Evolutionary conservation across 2,888 invertebrate species (phyloP).

Genomic region (Frankliniella fusca): DNA sequence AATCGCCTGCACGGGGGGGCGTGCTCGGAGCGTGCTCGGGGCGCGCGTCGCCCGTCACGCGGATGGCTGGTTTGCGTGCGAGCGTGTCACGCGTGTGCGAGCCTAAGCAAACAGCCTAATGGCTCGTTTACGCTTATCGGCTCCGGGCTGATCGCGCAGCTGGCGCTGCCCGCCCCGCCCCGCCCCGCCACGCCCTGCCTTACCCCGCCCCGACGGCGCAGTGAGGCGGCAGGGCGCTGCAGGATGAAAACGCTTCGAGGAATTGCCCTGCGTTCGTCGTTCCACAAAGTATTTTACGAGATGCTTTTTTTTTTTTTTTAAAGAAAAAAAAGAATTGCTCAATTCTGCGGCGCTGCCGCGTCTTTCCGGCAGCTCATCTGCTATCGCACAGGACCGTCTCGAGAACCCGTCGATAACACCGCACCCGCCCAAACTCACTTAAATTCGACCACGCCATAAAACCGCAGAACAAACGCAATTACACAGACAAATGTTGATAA

Average conservation of each 20-base stretch:
- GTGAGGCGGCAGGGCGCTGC: not conserved
- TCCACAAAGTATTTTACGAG: no score
- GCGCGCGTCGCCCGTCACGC: not conserved
- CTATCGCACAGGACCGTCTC: no score
- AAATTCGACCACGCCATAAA: no score
- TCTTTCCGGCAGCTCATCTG: no score
- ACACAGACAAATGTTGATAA: no score
- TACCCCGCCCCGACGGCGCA: not conserved
- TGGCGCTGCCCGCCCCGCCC: not conserved
- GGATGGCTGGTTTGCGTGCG: not conserved
- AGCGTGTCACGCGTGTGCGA: not conserved
- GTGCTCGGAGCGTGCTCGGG: not conserved
- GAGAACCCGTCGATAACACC: no score
- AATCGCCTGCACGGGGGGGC: not conserved
- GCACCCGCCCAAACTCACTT: no score
- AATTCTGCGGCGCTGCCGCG: no score
- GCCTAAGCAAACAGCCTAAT: conserved; percentile 9
- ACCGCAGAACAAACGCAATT: no score
- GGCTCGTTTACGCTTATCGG: conserved; percentile 24
- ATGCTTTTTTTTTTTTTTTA: no score
- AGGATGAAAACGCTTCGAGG: not conserved
- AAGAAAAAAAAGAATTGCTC: no score
- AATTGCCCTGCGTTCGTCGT: not conserved
- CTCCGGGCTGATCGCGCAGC: conserved; percentile 4
- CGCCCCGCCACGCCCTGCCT: not conserved